Percentiles rank a stretch among this genome's conserved stretches.
These are phyloP conservation scores for Sebastes melanostomus DNA, from an alignment of 2,797 vertebrate species.

Conservation along the genomic window DNA sequence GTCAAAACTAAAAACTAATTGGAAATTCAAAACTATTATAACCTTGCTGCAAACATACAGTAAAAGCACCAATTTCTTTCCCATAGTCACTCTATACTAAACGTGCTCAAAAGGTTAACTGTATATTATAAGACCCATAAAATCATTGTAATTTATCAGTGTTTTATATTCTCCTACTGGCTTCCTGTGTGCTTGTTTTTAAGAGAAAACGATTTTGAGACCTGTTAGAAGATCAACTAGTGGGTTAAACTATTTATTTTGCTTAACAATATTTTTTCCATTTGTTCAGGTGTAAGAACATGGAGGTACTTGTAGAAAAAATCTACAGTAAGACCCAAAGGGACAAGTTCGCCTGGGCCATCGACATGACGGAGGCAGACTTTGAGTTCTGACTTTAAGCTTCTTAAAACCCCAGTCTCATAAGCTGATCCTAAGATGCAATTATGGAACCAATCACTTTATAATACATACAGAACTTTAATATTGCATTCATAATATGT, in stretches of 20 bases:
- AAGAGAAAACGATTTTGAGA: background rate
- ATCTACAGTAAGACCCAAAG: slow-evolving; percentile 86
- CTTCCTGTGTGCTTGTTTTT: background rate
- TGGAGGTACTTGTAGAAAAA: slow-evolving; percentile 82
- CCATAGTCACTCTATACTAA: background rate
- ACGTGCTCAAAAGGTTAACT: background rate
- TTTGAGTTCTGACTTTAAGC: slow-evolving; percentile 76
- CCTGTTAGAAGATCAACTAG: background rate
- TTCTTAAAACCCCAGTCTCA: background rate
- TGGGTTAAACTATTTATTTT: background rate
- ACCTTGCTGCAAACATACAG: background rate
- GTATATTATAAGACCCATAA: too few relatives aligned
- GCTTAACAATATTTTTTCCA: background rate
- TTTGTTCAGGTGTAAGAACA: slow-evolving; percentile 82
- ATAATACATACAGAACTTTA: slow-evolving; percentile 17
- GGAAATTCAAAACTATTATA: too few relatives aligned
- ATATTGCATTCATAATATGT: slow-evolving; percentile 16
- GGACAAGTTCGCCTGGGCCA: slow-evolving; percentile 88
- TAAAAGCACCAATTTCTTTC: background rate
- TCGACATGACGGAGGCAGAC: slow-evolving; percentile 85
- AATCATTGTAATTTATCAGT: background rate
- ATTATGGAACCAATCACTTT: slow-evolving; percentile 20
- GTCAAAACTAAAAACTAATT: too few relatives aligned
- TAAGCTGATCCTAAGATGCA: background rate
- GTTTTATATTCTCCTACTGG: background rate